Base-by-base conservation (phyloP, 2,113 vertebrate genomes). In the Ondatra zibethicus region DNA sequence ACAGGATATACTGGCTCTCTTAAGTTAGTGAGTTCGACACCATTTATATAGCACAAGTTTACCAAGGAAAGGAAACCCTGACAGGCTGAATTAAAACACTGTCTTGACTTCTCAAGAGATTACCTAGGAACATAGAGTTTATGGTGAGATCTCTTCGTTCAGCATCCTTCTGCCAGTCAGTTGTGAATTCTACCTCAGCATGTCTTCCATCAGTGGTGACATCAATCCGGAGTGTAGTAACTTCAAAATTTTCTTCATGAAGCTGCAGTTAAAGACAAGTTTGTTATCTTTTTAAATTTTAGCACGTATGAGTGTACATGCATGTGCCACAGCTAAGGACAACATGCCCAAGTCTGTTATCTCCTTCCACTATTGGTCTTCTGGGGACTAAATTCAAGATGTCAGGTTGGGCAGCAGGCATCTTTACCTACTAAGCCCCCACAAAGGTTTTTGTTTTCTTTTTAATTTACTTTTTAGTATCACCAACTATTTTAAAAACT, bases 121-220 rank as follows among this genome's bases (percentile, higher is more conserved):
- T 98, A 99, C 99, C 99, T 97, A 99, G 97, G 96, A 99, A 99
- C 99, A 99, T 99, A 70, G 99, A 99, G 91, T 99, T 99, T 98
- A 99, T 99, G 70, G 99, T 99, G 93, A 99, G 99, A 94, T 99
- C 99, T 97, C 99, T 98, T 92, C 99, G 99, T 87, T 99, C 99
- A 0, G 99, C 99, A 21, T 99, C 99, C 91, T 99, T 99, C 92
- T 99, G 98, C 99, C 99, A 99, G 98, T 99, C 99, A 0, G 99
- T 99, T 95, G 99, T 99, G 98, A 99, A 99, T 92, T 99, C 99
- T 55, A 99, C 99, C 97, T 99, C 99, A 0, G 99, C 99, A 1
- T 99, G 99, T 39, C 99, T 99, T 13, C 93, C 96, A 5, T 99
- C 99, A 0, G 99, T 99, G 96, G 98, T 95, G 4, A 99, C 98